Conservation (phyloP, 1,140 invertebrate genomes). For the Onthophagus taurus region DNA sequence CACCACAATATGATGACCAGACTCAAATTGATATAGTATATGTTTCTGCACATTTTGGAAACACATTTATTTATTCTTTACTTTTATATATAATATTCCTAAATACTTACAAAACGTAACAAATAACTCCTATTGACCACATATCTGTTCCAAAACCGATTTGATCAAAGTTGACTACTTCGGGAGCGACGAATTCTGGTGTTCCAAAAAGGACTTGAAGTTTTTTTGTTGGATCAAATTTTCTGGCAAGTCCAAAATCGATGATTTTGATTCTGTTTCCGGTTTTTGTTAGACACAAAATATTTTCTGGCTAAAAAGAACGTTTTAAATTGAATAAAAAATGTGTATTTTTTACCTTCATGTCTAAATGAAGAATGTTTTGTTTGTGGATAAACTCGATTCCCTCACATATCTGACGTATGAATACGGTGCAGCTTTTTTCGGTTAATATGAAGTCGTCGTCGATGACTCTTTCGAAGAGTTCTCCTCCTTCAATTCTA, state of each 20-base stretch:
- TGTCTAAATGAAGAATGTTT: slow-evolving; percentile 89
- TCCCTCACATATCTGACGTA: slow-evolving; percentile 95
- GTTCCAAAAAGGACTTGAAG: slow-evolving; percentile 91
- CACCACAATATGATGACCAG: too few relatives aligned
- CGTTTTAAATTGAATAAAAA: slow-evolving; percentile 4
- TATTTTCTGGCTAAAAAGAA: slow-evolving; percentile 83
- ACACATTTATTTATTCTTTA: too few relatives aligned
- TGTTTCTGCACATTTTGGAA: too few relatives aligned
- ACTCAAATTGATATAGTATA: too few relatives aligned
- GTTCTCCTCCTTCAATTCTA: slow-evolving; percentile 93
- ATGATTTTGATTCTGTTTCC: slow-evolving; percentile 98
- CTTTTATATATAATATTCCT: background rate
- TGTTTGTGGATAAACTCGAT: slow-evolving; percentile 93
- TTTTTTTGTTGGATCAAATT: slow-evolving; percentile 86
- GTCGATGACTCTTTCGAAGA: slow-evolving; percentile 96
- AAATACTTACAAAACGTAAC: slow-evolving; percentile 90
- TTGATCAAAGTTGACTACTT: slow-evolving; percentile 96
- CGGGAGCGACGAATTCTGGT: slow-evolving; percentile 96
- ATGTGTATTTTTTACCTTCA: slow-evolving; percentile 63
- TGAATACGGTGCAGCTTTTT: slow-evolving; percentile 88
- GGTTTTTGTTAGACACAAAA: slow-evolving; percentile 86
- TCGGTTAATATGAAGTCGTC: slow-evolving; percentile 97
- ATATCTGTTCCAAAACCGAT: slow-evolving; percentile 92
- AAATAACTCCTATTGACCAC: slow-evolving; percentile 97
- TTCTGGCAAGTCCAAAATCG: slow-evolving; percentile 89